These are phyloP conservation scores for Lanius ludovicianus DNA, from an alignment of 2,113 vertebrate genomes.

Conservation along the genomic window DNA sequence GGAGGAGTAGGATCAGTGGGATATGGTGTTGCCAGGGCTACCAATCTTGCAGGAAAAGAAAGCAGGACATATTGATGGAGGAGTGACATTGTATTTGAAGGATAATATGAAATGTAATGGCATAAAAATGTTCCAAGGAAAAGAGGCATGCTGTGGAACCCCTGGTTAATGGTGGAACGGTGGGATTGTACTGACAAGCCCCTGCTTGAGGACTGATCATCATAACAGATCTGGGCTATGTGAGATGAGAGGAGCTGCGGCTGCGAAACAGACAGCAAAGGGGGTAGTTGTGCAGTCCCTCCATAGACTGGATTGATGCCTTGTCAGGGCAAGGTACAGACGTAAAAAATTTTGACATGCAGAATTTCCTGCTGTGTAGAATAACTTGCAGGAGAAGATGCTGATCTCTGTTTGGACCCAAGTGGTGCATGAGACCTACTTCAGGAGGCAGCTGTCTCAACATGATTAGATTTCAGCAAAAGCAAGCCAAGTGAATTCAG, in stretches of 20 bases:
- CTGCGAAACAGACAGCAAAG: not conserved
- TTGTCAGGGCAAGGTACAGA: not conserved
- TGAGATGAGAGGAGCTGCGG: not conserved
- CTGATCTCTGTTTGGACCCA: not conserved
- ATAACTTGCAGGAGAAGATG: not conserved
- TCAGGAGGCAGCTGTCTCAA: not conserved
- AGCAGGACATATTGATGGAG: not conserved
- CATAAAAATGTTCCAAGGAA: not conserved
- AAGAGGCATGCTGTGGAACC: not conserved
- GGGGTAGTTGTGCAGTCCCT: rapidly evolving
- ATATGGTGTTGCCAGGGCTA: slow-evolving; percentile 12
- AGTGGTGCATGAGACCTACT: not conserved
- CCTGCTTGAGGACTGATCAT: not conserved
- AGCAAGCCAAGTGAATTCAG: not conserved
- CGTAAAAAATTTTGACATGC: not conserved
- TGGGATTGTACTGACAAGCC: not conserved
- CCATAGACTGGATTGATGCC: not conserved
- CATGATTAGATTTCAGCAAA: not conserved
- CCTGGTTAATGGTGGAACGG: not conserved
- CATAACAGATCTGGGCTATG: not conserved
- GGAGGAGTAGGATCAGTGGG: not conserved
- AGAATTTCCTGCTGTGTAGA: not conserved
- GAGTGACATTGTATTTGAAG: not conserved
- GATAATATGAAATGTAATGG: not conserved
- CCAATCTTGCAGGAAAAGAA: not conserved